Evolutionary conservation across 2,797 vertebrate species (phyloP), one percentile per base, ranked within the genome.

Genomic region (Antennarius maculatus): DNA sequence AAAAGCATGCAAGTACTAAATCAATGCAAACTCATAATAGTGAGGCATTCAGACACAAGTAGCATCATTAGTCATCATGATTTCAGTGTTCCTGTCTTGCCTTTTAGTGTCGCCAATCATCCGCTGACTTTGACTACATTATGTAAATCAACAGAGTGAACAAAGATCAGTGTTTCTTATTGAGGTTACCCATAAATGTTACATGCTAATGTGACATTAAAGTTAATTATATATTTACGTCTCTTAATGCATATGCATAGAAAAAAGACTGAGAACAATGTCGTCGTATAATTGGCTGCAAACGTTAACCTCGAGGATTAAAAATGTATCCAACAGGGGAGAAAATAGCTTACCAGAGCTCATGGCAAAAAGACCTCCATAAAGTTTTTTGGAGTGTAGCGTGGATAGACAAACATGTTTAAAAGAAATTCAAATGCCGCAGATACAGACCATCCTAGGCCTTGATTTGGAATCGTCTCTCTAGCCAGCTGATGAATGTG

Each of bases 11-110:
- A 64, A 71, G 52, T 23, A 15, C 28, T 43, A 47, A 73, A 76
- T 82, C 50, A 63, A 81, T 80, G 71, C 54, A 75, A 77, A 84
- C 66, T 68, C 59, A 60, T 77, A 75, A 67, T 82, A 84, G 81
- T 79, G 77, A 87, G 71, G 46, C 58, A 65, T 79, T 82, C 66
- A 66, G 54, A 74, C 54, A 46, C 54, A 67, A 41, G 66, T 66
- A 29, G 66, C 80, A 66, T 82, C 79, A 77, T 84, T 78, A 74
- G 61, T 50, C 31, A 14, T 49, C 56, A 15, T 54, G 46, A 62
- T 67, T 74, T 77, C 46, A 61, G 68, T 29, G 12, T 47, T 48
- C 34, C 54, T 54, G 66, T 61, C 41, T 58, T 66, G 43, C 27
- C 39, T 47, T 77, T 75, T 76, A 74, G 63, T 45, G 54, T 73